Evolutionary conservation across 2,888 invertebrate species (phyloP), one percentile per base, ranked within the genome.

Genomic region (Eretmocerus hayati): DNA sequence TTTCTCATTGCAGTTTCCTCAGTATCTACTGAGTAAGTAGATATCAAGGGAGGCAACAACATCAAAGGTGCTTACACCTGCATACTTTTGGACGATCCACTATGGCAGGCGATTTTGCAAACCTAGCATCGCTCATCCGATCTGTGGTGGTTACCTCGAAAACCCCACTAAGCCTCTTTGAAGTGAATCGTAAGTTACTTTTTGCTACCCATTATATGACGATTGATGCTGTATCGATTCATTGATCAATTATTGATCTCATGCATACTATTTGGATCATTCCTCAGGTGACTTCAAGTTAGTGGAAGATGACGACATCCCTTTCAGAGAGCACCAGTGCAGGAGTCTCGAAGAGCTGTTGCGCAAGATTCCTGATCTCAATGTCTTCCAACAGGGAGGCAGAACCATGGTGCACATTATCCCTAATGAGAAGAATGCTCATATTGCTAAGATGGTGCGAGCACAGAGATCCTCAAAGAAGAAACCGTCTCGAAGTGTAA

Each of bases 271-370:
- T 6, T 38, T 38, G 15, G 13, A 21, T 8, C 13, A 38, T 37
- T 37, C 13, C 9, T 41, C 64, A 78, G 80, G 74, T 38, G 86
- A 87, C 61, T 85, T 82, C 65, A 69, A 67, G 42, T 77, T 77
- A 56, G 65, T 85, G 21, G 79, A 83, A 63, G 83, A 83, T 21
- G 76, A 77, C 62, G 71, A 71, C 57, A 80, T 87, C 58, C 85
- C 85, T 5, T 85, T 71, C 59, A 72, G 68, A 49, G 74, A 74
- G 57, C 69, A 83, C 46, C 85, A 85, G 5, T 84, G 74, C 67
- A 60, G 69, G 32, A 71, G 72, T 8, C 67, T 85, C 8, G 78
- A 81, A 50, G 79, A 80, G 31, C 74, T 87, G 53, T 72, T 86
- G 48, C 60, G 70, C 30, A 75, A 75, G 54, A 75, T 79, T 16